Evolutionary conservation across 2,888 invertebrate genomes (phyloP).

Genomic region (Leucophora obtusa): DNA sequence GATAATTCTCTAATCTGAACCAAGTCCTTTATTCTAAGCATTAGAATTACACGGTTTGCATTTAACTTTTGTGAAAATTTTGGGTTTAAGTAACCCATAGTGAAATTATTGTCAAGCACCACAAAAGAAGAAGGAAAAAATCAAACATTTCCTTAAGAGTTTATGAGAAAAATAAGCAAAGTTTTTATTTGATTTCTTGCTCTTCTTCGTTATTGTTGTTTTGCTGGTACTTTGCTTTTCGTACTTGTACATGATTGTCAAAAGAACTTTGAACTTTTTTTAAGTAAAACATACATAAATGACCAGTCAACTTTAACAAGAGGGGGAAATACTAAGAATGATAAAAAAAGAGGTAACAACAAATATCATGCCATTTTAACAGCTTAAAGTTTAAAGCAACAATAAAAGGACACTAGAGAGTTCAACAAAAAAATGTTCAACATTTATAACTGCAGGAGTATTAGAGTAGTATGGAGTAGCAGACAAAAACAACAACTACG

Average conservation of each 20-base stretch:
- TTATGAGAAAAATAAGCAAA: constrained; percentile 63
- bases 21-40: too few species aligned
- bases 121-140: constrained; percentile 18
- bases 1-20: too few species aligned
- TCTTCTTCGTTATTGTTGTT: constrained; percentile 29
- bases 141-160: constrained; percentile 60
- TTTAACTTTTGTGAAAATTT: not conserved
- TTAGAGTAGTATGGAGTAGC: constrained; percentile 19
- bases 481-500: constrained; percentile 11
- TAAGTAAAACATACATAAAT: constrained; percentile 48
- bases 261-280: constrained; percentile 63
- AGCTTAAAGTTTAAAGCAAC: constrained; percentile 61
- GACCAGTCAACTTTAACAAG: constrained; percentile 62
- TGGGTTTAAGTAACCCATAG: not conserved
- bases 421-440: constrained; percentile 40
- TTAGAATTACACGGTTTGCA: too few species aligned
- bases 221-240: constrained; percentile 24
- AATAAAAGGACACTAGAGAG: constrained; percentile 46
- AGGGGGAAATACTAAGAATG: constrained; percentile 39
- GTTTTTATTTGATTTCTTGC: constrained; percentile 58
- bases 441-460: constrained; percentile 57
- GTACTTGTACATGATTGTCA: constrained; percentile 54
- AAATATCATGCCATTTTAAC: constrained; percentile 61
- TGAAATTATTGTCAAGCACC: not conserved
- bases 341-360: constrained; percentile 35